Percentiles rank a stretch among this genome's conserved stretches.
Conservation (phyloP, 2,888 invertebrate species). For the Drosophila eohydei region DNA sequence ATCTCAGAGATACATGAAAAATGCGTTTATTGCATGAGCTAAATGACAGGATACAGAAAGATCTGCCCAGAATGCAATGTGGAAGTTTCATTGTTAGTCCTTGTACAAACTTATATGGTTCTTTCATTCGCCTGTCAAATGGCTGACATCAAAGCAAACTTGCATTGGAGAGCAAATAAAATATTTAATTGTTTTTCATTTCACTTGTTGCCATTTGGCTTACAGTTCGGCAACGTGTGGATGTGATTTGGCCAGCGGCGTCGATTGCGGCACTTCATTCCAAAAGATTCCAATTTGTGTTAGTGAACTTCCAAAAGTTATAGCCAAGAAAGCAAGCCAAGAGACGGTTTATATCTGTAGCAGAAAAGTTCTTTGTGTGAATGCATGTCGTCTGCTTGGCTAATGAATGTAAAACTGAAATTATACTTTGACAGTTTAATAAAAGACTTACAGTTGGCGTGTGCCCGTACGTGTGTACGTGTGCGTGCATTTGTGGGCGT, state of each 20-base stretch:
- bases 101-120: conserved; percentile 26
- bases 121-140: conserved; percentile 30
- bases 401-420: conserved; percentile 57
- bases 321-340: conserved; percentile 1
- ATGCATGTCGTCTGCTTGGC: conserved; percentile 17
- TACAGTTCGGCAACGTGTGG: conserved; percentile 2
- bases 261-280: conserved; percentile 14
- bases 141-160: conserved; percentile 28
- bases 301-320: conserved; percentile 53
- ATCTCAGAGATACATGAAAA: conserved; percentile 26
- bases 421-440: conserved; percentile 58
- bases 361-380: conserved; percentile 5
- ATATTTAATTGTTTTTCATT: conserved; percentile 75
- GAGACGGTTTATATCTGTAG: conserved; percentile 21
- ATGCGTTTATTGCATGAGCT: conserved; percentile 28
- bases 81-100: conserved; percentile 13
- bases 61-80: conserved; percentile 20
- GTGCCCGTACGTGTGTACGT: conserved; percentile 9
- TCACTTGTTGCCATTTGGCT: conserved; percentile 36
- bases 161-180: conserved; percentile 59
- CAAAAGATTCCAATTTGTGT: conserved; percentile 49
- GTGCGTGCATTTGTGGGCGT: conserved; percentile 5
- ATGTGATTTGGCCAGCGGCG: conserved; percentile 24
- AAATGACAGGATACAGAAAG: conserved; percentile 3
- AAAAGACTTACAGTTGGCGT: conserved; percentile 17